A percentile compares a stretch with the other conserved stretches of the same genome.
Conservation (phyloP, 1,140 invertebrate species). For the Nymphalis io region DNA sequence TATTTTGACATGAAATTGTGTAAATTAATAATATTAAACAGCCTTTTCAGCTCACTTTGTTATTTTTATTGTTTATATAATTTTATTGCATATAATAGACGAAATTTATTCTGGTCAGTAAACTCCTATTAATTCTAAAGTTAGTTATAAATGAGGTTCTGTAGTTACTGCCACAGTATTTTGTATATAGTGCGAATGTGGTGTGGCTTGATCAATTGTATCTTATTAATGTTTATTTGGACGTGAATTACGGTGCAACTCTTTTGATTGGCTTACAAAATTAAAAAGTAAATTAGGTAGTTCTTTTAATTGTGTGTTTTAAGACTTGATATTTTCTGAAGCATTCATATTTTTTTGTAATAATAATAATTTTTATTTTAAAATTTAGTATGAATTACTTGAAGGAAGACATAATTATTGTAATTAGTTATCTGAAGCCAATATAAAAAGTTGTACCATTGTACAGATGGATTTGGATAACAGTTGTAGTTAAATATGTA, state of each 20-base stretch:
- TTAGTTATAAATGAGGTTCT: conserved; percentile 51
- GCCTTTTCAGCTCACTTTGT: conserved; percentile 47
- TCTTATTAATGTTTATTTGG: conserved; percentile 63
- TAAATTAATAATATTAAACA: conserved; percentile 6
- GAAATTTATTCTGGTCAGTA: conserved; percentile 74
- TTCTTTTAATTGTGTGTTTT: neutral
- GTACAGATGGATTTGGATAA: conserved; percentile 46
- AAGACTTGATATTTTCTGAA: too few species aligned
- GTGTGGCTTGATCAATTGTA: conserved; percentile 53
- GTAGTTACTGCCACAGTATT: conserved; percentile 50
- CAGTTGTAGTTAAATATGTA: conserved; percentile 68
- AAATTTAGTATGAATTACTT: too few species aligned
- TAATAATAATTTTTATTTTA: too few species aligned
- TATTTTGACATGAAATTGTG: conserved; percentile 1
- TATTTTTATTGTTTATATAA: conserved; percentile 63
- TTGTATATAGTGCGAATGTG: conserved; percentile 64
- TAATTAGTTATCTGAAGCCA: conserved; percentile 9
- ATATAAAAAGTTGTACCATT: conserved; percentile 43
- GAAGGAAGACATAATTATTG: too few species aligned
- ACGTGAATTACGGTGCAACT: conserved; percentile 26
- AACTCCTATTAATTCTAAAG: conserved; percentile 59
- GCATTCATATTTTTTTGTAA: too few species aligned
- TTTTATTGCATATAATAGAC: conserved; percentile 62
- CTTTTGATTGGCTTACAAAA: conserved; percentile 26
- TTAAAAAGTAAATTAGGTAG: neutral